Conservation (phyloP, 2,888 invertebrate genomes). For the Sericinus montela region DNA sequence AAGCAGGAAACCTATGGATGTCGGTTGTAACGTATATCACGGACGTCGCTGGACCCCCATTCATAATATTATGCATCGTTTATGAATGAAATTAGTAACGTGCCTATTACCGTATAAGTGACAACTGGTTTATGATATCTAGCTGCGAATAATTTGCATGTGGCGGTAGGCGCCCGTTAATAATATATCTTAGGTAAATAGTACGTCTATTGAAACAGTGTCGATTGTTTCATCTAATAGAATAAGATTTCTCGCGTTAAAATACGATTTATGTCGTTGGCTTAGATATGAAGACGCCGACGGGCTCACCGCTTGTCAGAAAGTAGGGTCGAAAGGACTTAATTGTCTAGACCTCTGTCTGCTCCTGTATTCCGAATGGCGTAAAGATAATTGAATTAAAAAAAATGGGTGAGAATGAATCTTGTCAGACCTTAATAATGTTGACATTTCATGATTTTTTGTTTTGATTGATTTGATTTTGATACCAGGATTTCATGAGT, state of each 20-base stretch:
- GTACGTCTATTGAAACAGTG: conserved; percentile 42
- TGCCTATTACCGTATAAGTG: conserved; percentile 55
- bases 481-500: conserved; percentile 5
- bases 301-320: no score
- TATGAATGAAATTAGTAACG: conserved; percentile 69
- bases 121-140: conserved; percentile 42
- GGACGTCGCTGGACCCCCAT: conserved; percentile 53
- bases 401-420: no score
- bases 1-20: conserved; percentile 62
- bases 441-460: no score
- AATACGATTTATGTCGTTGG: no score
- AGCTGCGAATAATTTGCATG: conserved; percentile 56
- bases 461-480: neutral
- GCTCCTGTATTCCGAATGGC: no score
- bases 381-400: no score
- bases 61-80: conserved; percentile 68
- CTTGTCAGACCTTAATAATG: no score
- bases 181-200: conserved; percentile 7
- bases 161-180: conserved; percentile 16
- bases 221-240: conserved; percentile 42
- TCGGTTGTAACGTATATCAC: conserved; percentile 59
- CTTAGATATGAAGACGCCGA: no score
- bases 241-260: conserved; percentile 38
- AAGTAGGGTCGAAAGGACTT: no score
- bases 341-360: no score